Evolutionary conservation across 2,888 invertebrate species (phyloP), one percentile per base, ranked within the genome.

Genomic region (Pristionchus japonicus): DNA sequence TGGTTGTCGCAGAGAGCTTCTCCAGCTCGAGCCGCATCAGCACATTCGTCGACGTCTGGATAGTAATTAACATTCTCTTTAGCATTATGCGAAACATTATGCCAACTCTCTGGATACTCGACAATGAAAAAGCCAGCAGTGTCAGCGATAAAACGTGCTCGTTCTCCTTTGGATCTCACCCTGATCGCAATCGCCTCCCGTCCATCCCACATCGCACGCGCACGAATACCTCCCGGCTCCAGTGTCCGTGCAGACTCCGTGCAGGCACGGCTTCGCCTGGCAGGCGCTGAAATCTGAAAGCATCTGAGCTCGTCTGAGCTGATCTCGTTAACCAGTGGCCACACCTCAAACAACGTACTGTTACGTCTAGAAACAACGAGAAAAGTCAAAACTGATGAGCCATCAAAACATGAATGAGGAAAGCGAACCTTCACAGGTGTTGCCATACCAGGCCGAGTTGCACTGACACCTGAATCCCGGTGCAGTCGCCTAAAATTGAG

Each of bases 31-130:
- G 43, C 43, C 11, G 43, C 43, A 43, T 17, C 7, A 11, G 52
- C 6, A n/a, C 88, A 88, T 23, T 82, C 82, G 82, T 82, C 52
- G 52, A 82, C 13, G 43, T 82, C 82, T 82, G 80, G 1, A 77
- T 11, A 34, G 9, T 1, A 3, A 74, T 74, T 6, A 64, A 47
- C 9, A 47, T 9, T 13, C 47, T 47, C 47, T 13, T 6, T 47
- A 47, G 6, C 47, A 47, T 47, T 47, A 13, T 47, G 6, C 13
- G 9, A 47, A 47, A 47, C 13, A 13, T 13, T 47, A 6, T 11
- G 47, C 47, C 6, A 47, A 47, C 47, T 47, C 47, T n/a, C n/a
- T n/a, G n/a, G n/a, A n/a, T n/a, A n/a, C n/a, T n/a, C n/a, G n/a
- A n/a, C n/a, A n/a, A n/a, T n/a, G n/a, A n/a, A n/a, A n/a, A n/a